These are phyloP conservation scores for Oreortyx pictus DNA, from an alignment of 2,797 vertebrate genomes.

Conservation along the genomic window DNA sequence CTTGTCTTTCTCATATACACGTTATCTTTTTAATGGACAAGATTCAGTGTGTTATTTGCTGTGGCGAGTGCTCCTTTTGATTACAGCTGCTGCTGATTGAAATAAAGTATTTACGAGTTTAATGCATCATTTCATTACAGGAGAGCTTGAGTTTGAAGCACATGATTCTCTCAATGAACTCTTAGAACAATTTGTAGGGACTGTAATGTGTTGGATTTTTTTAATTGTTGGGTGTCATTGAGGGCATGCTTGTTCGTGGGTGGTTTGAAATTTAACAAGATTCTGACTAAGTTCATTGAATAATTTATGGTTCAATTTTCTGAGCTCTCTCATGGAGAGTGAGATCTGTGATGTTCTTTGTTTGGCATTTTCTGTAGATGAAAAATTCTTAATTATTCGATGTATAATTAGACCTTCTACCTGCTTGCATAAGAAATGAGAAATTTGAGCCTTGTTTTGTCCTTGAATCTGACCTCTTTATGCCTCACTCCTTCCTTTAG, in stretches of 20 bases:
- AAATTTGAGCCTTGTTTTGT: not conserved
- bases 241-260: not conserved
- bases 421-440: not conserved
- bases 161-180: not conserved
- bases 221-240: not conserved
- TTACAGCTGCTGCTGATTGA: not conserved
- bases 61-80: not conserved
- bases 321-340: not conserved
- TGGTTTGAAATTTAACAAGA: conserved; percentile 13
- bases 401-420: not conserved
- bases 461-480: not conserved
- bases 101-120: not conserved
- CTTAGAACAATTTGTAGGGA: not conserved
- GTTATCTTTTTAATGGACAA: not conserved
- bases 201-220: not conserved
- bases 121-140: not conserved
- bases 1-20: not conserved
- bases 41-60: not conserved
- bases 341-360: not conserved
- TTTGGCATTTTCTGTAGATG: not conserved
- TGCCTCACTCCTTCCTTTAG: conserved; percentile 71
- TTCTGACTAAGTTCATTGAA: not conserved
- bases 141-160: not conserved
- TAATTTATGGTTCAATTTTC: not conserved
- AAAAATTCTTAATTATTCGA: not conserved